Base-by-base conservation (phyloP, 92 coral and sea anemone genomes). In the Virgularia gustaviana region DNA sequence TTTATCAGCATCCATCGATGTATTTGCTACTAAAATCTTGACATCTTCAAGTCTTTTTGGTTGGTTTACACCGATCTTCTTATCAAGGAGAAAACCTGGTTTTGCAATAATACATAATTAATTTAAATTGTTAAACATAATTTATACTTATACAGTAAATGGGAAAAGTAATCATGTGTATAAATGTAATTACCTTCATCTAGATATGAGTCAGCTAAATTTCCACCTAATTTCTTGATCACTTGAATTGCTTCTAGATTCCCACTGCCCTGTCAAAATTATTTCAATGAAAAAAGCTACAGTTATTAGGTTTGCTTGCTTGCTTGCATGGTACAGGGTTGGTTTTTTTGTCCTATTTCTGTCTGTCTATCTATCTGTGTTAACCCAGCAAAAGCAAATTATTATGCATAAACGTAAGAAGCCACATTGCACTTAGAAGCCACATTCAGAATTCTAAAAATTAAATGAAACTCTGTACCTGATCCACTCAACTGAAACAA, bases 1-100 rank as follows among this genome's bases (percentile, higher is more conserved):
- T 80, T 94, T 94, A 78, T 94, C 99, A 5, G 99, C 85, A 90
- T 94, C 99, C 99, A 94, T 94, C n/a, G 90, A 60, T 13, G 99
- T 94, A 54, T 94, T 94, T 36, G 88, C 99, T 19, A 94, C 88
- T 23, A 94, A 83, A 65, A 94, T 87, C 70, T 73, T 90, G 63
- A 83, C 99, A 84, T 94, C 83, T 79, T 94, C 99, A 27, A 94
- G 81, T 52, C 82, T 82, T 58, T 94, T 94, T n/a, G 99, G 99
- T 76, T 94, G 99, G 64, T 89, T 94, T 6, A 94, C 99, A 61
- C 99, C 99, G 76, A 94, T 94, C 71, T 89, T 94, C 80, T 94
- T 94, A 78, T 94, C 96, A 45, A 94, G 78, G 54, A 94, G 72
- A 72, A 94, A 94, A 7, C 99, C 99, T 91, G 81, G 27, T 22